Evolutionary conservation across 2,797 vertebrate genomes (phyloP), one percentile per base, ranked within the genome.

Genomic region (Scolopax bukidnonensis): DNA sequence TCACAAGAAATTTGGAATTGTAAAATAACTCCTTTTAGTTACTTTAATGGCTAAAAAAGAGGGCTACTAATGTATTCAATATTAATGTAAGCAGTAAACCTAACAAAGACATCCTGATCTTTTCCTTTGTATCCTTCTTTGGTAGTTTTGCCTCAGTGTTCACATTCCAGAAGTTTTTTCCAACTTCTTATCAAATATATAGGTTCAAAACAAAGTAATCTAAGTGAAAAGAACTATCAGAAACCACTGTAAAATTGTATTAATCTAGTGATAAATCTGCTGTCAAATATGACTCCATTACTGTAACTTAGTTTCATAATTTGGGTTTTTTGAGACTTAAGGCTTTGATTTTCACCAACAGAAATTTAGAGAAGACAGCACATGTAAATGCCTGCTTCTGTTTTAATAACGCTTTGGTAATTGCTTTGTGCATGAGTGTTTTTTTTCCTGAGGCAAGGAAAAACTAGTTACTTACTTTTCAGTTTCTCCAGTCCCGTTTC

Each of bases 301-400:
- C 24, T 32, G 28, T 56, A 56, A 74, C 12, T n/a, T 51, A 24
- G 11, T 83, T 89, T 51, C 27, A 7, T 28, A 38, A 41, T 57
- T 60, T 36, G 24, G 10, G 4, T 33, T 84, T 14, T 94, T 89
- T 91, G 32, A 67, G 98, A 98, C 68, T 98, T 96, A 98, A 98
- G 93, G 96, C 98, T 74, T 98, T 98, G 86, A 51, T 98, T 56
- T 98, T 98, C n/a, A 98, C 98, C 1, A 97, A 95, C 3, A 97
- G 98, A 97, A 73, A 6, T 48, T 76, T 38, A 57, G 28, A 73
- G 38, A 30, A 74, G 36, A 71, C 30, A 32, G 67, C 47, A 94
- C 89, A 17, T 56, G 50, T 4, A 77, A 61, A 38, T 41, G 10
- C 27, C 45, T 54, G 25, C 12, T 88, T 73, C 51, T 74, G 20